phyloP scores from a whole-genome alignment of 2,113 vertebrate species.

The Benitochromis conjunctus region DNA sequence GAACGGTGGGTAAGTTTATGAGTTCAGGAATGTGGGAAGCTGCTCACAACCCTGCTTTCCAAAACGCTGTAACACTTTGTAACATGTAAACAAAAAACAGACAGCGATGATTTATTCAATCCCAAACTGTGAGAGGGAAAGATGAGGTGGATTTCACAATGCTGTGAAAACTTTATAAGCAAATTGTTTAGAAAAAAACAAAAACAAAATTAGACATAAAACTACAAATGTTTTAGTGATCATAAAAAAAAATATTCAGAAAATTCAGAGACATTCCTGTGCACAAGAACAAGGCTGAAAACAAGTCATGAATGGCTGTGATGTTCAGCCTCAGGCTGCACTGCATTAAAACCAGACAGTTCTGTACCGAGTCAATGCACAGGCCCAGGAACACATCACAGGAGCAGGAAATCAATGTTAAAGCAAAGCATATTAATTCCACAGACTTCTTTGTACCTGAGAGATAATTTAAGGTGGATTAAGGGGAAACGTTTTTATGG shows the following conservation, averaged over 20 bases:
- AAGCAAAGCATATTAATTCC: background rate
- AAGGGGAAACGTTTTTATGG: background rate
- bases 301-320: background rate
- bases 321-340: background rate
- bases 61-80: background rate
- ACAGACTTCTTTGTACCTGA: background rate
- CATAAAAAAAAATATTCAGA: background rate
- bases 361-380: background rate
- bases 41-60: background rate
- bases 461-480: background rate
- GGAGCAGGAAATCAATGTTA: background rate
- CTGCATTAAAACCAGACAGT: background rate
- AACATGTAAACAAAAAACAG: background rate
- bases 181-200: background rate
- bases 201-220: background rate
- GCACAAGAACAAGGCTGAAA: background rate
- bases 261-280: background rate
- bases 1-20: background rate
- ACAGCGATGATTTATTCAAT: background rate
- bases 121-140: background rate
- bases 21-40: conserved; percentile 30
- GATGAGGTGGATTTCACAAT: background rate
- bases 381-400: background rate
- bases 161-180: background rate
- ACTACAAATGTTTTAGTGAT: background rate